Evolutionary conservation across 2,113 vertebrate species (phyloP).

Genomic region (Ceyx margarethae): DNA sequence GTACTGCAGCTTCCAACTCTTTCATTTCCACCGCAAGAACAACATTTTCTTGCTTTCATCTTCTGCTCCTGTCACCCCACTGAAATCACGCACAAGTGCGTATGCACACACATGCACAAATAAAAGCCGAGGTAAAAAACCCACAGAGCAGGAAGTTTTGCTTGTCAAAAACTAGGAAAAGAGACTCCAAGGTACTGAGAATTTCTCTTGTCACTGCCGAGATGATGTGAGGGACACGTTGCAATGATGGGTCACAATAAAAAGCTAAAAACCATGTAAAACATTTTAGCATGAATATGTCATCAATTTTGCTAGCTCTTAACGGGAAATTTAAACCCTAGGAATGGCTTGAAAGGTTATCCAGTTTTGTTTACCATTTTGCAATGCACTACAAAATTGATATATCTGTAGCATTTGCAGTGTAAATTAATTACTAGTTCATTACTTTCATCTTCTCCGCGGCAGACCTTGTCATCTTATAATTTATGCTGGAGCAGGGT

Average conservation of each 20-base stretch:
- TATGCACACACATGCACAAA: background rate
- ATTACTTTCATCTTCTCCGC: background rate
- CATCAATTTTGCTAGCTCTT: background rate
- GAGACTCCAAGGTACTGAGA: background rate
- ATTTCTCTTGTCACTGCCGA: background rate
- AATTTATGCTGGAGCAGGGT: background rate
- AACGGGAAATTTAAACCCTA: background rate
- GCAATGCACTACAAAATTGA: background rate
- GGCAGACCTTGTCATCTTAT: background rate
- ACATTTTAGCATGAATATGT: background rate
- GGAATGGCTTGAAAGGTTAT: background rate
- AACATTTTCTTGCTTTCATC: background rate
- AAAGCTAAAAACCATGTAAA: conserved; percentile 3
- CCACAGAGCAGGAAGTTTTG: background rate
- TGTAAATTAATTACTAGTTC: background rate
- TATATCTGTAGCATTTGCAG: background rate
- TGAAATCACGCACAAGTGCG: background rate
- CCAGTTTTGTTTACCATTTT: background rate
- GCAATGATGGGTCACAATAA: background rate
- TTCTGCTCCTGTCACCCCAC: background rate
- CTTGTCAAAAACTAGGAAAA: background rate
- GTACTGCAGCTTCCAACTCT: background rate
- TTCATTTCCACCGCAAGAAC: background rate
- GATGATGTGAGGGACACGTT: background rate
- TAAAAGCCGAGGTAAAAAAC: background rate